A percentile compares a stretch with the other conserved stretches of the same genome.
phyloP scores from a whole-genome alignment of 1,140 invertebrate species.

The Drosophila bifasciata region DNA sequence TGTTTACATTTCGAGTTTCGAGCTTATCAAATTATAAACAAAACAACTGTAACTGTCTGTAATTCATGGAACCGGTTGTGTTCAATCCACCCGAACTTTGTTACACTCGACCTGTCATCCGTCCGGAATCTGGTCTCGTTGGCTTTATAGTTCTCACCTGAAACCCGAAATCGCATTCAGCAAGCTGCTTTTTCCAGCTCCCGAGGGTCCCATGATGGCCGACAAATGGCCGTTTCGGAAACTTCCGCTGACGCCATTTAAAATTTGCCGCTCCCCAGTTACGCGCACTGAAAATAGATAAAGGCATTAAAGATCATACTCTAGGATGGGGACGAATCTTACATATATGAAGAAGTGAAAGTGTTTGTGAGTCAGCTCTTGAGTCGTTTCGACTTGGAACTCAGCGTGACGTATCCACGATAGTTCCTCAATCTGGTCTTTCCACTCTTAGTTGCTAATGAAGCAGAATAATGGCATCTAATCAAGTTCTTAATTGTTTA shows the following conservation, averaged over 20 bases:
- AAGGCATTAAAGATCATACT: neutral
- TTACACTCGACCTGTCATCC: constrained; percentile 35
- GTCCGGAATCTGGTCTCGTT: constrained; percentile 8
- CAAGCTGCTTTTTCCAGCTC: constrained; percentile 92
- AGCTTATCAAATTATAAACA: constrained; percentile 5
- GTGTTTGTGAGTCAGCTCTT: constrained; percentile 10
- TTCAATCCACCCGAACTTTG: constrained; percentile 19
- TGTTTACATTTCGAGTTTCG: constrained; percentile 25
- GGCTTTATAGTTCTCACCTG: constrained; percentile 84
- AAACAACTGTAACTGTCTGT: constrained; percentile 21
- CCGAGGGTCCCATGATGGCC: constrained; percentile 94
- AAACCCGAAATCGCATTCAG: constrained; percentile 90
- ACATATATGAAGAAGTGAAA: neutral
- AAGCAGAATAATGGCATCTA: neutral
- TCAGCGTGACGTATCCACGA: neutral
- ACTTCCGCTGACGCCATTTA: constrained; percentile 89
- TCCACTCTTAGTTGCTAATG: neutral
- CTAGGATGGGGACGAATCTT: too few species aligned
- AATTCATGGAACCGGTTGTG: constrained; percentile 36
- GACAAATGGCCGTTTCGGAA: constrained; percentile 91
- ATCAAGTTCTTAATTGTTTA: constrained; percentile 10
- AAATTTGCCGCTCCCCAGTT: constrained; percentile 82
- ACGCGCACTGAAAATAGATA: constrained; percentile 65
- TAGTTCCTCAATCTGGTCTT: constrained; percentile 19
- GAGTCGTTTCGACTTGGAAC: too few species aligned